Evolutionary conservation across 2,888 invertebrate species (phyloP).

Genomic region (Ectemnius continuus): DNA sequence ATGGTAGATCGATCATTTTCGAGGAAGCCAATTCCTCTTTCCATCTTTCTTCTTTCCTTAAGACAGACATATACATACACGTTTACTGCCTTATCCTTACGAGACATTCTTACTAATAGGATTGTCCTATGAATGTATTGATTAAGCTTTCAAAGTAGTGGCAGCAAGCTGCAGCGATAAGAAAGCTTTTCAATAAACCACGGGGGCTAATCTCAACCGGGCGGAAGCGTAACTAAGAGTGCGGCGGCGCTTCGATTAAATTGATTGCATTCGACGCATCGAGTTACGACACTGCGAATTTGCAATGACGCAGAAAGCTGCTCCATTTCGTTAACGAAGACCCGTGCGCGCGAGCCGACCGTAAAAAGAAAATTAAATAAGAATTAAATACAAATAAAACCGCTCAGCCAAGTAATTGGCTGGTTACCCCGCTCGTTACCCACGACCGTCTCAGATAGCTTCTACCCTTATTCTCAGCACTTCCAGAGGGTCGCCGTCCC

Average conservation of each 20-base stretch:
- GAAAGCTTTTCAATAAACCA: no score
- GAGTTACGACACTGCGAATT: slow-evolving; percentile 45
- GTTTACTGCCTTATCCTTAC: no score
- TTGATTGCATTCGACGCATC: slow-evolving; percentile 30
- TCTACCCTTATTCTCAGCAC: slow-evolving; percentile 46
- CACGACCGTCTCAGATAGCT: slow-evolving; percentile 58
- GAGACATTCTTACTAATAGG: no score
- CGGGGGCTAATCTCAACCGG: no score
- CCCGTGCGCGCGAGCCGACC: slow-evolving; percentile 48
- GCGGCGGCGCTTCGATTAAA: slow-evolving; percentile 6
- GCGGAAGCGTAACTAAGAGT: no score
- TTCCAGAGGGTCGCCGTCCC: slow-evolving; percentile 33
- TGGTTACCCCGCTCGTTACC: slow-evolving; percentile 69
- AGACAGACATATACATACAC: no score
- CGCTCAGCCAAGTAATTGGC: slow-evolving; percentile 77
- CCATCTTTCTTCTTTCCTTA: no score
- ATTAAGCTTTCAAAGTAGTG: no score
- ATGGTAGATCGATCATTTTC: slow-evolving; percentile 44
- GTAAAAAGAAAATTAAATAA: slow-evolving; percentile 78
- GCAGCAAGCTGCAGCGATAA: no score
- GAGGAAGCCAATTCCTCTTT: no score
- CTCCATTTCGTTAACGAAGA: slow-evolving; percentile 71
- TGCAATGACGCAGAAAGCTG: slow-evolving; percentile 62
- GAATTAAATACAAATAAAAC: slow-evolving; percentile 78
- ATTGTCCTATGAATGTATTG: no score